Evolutionary conservation across 2,797 vertebrate genomes (phyloP).

Genomic region (Hemibagrus guttatus): DNA sequence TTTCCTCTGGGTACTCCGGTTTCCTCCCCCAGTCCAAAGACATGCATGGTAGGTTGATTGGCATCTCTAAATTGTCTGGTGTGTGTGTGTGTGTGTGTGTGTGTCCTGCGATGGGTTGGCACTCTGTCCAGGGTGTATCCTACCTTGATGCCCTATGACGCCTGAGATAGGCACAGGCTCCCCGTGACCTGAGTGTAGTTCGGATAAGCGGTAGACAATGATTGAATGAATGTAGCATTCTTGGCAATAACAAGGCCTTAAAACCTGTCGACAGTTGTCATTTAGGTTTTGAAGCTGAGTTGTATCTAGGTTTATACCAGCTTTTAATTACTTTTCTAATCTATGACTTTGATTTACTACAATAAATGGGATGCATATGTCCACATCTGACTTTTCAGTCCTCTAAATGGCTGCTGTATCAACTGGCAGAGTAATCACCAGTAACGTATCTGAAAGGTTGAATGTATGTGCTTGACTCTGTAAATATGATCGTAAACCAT

Average conservation of each 20-base stretch:
- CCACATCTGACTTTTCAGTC: constrained; percentile 2
- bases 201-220: too few relatives aligned
- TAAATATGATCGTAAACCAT: constrained; percentile 3
- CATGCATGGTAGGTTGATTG: too few relatives aligned
- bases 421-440: background rate
- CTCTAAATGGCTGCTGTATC: background rate
- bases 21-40: too few relatives aligned
- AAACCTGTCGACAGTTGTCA: background rate
- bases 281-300: background rate
- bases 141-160: too few relatives aligned
- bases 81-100: too few relatives aligned
- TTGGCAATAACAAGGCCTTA: background rate
- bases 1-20: too few relatives aligned
- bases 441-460: background rate
- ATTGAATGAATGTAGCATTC: too few relatives aligned
- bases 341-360: background rate
- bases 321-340: constrained; percentile 5
- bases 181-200: too few relatives aligned
- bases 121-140: too few relatives aligned
- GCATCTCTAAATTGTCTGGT: too few relatives aligned
- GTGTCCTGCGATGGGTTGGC: too few relatives aligned
- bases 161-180: too few relatives aligned
- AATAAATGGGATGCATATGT: background rate
- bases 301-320: background rate
- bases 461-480: background rate